Evolutionary conservation across 2,113 vertebrate species (phyloP).

Genomic region (Columba janthina): DNA sequence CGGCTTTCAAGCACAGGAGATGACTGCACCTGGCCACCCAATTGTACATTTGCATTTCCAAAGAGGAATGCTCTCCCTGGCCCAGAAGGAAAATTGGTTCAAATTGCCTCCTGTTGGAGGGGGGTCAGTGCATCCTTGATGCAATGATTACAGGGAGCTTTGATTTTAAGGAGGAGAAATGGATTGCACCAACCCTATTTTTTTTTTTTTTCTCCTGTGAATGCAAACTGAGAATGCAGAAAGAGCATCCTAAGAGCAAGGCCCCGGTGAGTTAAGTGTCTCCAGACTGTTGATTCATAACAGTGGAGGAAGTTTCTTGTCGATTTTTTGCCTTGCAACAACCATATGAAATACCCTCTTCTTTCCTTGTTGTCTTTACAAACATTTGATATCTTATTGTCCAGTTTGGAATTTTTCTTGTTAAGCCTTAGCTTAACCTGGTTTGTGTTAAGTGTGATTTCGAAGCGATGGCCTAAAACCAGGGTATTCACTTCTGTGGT

Average conservation of each 20-base stretch:
- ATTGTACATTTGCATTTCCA: not conserved
- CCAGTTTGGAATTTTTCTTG: no score
- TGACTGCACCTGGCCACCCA: not conserved
- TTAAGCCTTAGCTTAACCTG: not conserved
- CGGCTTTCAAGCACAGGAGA: not conserved
- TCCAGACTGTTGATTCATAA: not conserved
- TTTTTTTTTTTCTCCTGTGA: not conserved
- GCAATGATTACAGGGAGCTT: not conserved
- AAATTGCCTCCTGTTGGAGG: not conserved
- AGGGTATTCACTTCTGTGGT: fast-evolving
- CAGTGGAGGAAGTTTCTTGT: not conserved
- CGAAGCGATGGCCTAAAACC: not conserved
- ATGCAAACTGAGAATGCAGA: not conserved
- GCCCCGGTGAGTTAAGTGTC: not conserved
- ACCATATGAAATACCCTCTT: not conserved
- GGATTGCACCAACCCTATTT: not conserved
- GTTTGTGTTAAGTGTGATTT: not conserved
- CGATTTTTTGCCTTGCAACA: not conserved
- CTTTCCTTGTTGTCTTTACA: not conserved
- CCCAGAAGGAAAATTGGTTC: not conserved
- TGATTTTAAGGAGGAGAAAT: not conserved
- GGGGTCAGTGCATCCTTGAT: not conserved
- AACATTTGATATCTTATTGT: not conserved
- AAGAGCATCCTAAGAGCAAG: not conserved
- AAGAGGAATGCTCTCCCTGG: not conserved